A percentile compares a stretch with the other conserved stretches of the same genome.
Evolutionary conservation across 2,888 invertebrate genomes (phyloP).

Genomic region (Nebria brevicollis): DNA sequence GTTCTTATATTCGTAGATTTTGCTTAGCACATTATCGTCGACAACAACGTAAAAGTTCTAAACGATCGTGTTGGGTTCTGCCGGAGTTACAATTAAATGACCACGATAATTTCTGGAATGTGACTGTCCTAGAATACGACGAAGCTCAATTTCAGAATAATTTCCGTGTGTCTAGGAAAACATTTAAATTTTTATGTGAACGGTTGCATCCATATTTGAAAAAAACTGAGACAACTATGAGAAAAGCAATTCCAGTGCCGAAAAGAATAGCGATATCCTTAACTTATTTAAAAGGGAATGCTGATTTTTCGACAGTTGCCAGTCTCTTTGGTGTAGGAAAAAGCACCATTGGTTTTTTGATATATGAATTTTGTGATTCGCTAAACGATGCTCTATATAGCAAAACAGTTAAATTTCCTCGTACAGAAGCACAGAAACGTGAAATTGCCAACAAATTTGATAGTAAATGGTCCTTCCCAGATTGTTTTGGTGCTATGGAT

Average conservation of each 20-base stretch:
- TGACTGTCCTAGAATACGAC: conserved; percentile 19
- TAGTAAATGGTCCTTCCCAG: conserved; percentile 41
- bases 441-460: conserved; percentile 28
- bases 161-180: conserved; percentile 22
- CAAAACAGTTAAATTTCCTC: conserved; percentile 29
- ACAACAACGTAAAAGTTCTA: not conserved
- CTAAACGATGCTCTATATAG: conserved; percentile 22
- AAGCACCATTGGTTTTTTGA: conserved; percentile 28
- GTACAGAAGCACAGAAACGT: conserved; percentile 19
- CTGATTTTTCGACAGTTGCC: conserved; percentile 36
- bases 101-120: conserved; percentile 5
- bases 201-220: conserved; percentile 12
- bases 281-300: conserved; percentile 37
- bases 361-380: conserved; percentile 40
- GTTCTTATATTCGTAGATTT: too few relatives aligned
- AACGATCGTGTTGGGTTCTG: conserved; percentile 6
- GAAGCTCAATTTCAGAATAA: conserved; percentile 27
- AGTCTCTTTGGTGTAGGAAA: conserved; percentile 36
- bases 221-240: conserved; percentile 25
- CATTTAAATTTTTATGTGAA: conserved; percentile 23
- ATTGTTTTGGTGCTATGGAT: conserved; percentile 37
- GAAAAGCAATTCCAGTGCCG: conserved; percentile 30
- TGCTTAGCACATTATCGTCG: too few relatives aligned
- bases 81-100: not conserved
- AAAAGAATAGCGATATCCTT: conserved; percentile 38